Evolutionary conservation across 2,797 vertebrate species (phyloP).

Genomic region (Brachyrhaphis roseni): DNA sequence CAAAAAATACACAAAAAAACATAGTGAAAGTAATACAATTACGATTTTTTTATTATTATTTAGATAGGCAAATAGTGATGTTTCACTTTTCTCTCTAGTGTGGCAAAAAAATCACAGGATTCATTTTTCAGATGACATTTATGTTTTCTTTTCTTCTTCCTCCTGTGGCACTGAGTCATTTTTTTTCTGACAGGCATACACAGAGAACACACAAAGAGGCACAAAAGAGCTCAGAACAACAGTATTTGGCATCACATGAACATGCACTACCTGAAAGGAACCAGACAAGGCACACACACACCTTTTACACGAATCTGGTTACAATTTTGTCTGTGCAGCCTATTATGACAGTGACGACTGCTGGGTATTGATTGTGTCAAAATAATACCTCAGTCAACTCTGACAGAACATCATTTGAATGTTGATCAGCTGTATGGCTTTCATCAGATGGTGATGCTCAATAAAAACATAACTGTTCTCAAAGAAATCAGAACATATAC

Average conservation of each 20-base stretch:
- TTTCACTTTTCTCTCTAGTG: slow-evolving; percentile 5
- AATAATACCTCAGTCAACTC: slow-evolving; percentile 15
- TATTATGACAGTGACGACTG: slow-evolving; percentile 28
- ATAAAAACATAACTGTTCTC: not conserved
- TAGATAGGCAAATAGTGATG: slow-evolving; percentile 17
- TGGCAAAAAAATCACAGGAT: slow-evolving; percentile 9
- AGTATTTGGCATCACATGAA: slow-evolving; percentile 2
- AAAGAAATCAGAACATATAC: not conserved
- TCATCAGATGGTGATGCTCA: not conserved
- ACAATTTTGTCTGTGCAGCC: slow-evolving; percentile 18
- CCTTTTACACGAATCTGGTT: slow-evolving; percentile 19
- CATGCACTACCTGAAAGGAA: slow-evolving; percentile 2
- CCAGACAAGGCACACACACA: not conserved
- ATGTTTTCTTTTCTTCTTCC: slow-evolving; percentile 20
- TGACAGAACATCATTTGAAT: slow-evolving; percentile 18
- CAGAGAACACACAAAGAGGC: slow-evolving; percentile 4
- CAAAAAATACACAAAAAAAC: not conserved
- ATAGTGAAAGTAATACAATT: not conserved
- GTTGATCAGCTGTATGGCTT: not conserved
- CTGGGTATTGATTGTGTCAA: slow-evolving; percentile 30
- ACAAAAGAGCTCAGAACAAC: slow-evolving; percentile 4
- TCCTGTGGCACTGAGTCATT: slow-evolving; percentile 15
- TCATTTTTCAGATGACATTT: slow-evolving; percentile 34
- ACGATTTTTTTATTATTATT: not conserved
- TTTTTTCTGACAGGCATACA: slow-evolving; percentile 9